Conservation (phyloP, 2,888 invertebrate species). For the Amphimallon solstitiale region DNA sequence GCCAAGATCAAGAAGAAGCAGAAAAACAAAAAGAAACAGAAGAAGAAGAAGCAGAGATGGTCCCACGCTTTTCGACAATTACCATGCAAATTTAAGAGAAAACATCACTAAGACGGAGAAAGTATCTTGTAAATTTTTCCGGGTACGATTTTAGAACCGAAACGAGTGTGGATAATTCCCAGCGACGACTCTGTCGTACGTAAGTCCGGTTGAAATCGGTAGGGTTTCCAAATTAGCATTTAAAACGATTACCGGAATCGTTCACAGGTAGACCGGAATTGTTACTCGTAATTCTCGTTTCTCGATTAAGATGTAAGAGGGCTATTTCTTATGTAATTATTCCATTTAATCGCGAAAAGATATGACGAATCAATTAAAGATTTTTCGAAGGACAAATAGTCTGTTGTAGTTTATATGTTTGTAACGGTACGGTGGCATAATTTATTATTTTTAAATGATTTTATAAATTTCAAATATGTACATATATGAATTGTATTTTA, state of each 20-base stretch:
- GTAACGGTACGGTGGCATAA: too few species aligned
- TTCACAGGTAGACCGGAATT: constrained; percentile 21
- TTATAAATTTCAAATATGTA: too few species aligned
- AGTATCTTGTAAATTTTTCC: constrained; percentile 26
- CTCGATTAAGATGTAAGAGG: too few species aligned
- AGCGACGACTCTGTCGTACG: not conserved
- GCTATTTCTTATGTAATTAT: too few species aligned
- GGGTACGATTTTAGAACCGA: not conserved
- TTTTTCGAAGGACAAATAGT: too few species aligned
- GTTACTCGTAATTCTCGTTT: too few species aligned
- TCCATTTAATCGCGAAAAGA: too few species aligned
- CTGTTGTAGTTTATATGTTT: too few species aligned
- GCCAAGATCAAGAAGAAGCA: not conserved
- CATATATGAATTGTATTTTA: too few species aligned
- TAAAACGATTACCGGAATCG: constrained; percentile 17
- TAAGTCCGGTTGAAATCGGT: not conserved
- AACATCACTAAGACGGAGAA: constrained; percentile 1
- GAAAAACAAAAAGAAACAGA: too few species aligned
- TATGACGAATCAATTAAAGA: too few species aligned
- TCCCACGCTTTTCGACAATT: constrained; percentile 7
- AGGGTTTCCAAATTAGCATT: constrained; percentile 12
- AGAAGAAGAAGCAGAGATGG: not conserved
- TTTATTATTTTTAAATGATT: too few species aligned
- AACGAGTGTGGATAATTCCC: not conserved
- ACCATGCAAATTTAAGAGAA: constrained; percentile 20